phyloP scores from a whole-genome alignment of 2,113 vertebrate species.

The Syngnathus floridae region DNA sequence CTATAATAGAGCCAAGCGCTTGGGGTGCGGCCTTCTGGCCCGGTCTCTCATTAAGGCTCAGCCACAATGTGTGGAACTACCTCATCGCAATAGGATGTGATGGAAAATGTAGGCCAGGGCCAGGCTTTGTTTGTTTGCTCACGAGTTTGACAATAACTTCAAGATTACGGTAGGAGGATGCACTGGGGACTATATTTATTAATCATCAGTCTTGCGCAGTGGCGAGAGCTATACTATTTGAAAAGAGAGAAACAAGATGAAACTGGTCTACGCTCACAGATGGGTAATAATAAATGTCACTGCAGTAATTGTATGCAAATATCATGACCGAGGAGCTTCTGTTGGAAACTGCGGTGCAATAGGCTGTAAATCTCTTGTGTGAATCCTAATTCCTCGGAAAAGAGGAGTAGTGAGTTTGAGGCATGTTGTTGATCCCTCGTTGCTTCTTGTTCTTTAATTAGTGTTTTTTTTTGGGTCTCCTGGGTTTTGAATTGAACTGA shows the following conservation, averaged over 20 bases:
- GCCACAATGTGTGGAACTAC: conserved; percentile 40
- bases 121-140: conserved; percentile 15
- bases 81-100: conserved; percentile 49
- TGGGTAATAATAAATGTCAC: background rate
- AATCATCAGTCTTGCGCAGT: conserved; percentile 18
- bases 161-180: background rate
- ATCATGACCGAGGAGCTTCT: background rate
- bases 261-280: background rate
- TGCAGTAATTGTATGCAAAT: background rate
- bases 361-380: conserved; percentile 3
- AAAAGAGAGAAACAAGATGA: conserved; percentile 12
- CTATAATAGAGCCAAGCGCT: conserved; percentile 58
- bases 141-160: background rate
- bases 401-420: background rate
- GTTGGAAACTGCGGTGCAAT: conserved; percentile 1
- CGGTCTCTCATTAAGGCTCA: conserved; percentile 60
- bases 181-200: conserved; percentile 7
- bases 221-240: conserved; percentile 11
- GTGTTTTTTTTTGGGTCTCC: background rate
- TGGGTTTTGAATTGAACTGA: background rate
- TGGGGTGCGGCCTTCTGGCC: conserved; percentile 52
- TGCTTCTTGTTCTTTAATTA: background rate
- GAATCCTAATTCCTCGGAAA: background rate
- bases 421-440: no score
- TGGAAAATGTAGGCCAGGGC: conserved; percentile 36